phyloP scores from a whole-genome alignment of 2,113 vertebrate species.

The Phainopepla nitens region DNA sequence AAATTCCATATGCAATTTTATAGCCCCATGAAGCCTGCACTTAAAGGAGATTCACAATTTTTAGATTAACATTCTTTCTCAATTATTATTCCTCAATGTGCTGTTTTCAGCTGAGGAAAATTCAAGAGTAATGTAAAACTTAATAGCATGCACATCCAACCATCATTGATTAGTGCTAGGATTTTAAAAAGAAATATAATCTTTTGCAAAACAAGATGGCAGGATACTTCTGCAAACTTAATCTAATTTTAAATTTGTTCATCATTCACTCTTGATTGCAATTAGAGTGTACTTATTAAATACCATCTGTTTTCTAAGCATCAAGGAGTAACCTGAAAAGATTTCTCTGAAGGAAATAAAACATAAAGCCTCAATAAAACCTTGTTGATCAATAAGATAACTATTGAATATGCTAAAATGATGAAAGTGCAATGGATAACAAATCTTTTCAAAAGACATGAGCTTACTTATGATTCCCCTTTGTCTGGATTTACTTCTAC shows the following conservation, averaged over 20 bases:
- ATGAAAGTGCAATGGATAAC: neutral
- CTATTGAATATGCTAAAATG: neutral
- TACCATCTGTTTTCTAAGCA: slow-evolving; percentile 62
- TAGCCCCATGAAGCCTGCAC: neutral
- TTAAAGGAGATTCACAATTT: neutral
- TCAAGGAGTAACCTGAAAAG: slow-evolving; percentile 44
- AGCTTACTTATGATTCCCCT: neutral
- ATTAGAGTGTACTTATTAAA: slow-evolving; percentile 61
- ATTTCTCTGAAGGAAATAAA: slow-evolving; percentile 2
- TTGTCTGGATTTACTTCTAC: neutral
- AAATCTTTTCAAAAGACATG: neutral
- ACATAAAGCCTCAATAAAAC: neutral
- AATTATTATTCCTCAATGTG: neutral
- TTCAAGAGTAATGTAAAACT: neutral
- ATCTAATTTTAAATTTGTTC: slow-evolving; percentile 71
- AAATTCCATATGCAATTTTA: neutral
- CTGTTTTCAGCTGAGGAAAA: neutral
- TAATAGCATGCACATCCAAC: neutral
- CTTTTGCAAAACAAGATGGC: slow-evolving; percentile 43
- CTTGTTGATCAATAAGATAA: neutral
- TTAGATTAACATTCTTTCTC: neutral
- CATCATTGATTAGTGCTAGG: slow-evolving; percentile 35
- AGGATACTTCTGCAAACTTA: slow-evolving; percentile 53
- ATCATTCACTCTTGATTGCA: slow-evolving; percentile 59
- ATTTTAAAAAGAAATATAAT: slow-evolving; percentile 42